These are phyloP conservation scores for Galerucella nymphaeae DNA, from an alignment of 2,888 invertebrate species.

Conservation along the genomic window DNA sequence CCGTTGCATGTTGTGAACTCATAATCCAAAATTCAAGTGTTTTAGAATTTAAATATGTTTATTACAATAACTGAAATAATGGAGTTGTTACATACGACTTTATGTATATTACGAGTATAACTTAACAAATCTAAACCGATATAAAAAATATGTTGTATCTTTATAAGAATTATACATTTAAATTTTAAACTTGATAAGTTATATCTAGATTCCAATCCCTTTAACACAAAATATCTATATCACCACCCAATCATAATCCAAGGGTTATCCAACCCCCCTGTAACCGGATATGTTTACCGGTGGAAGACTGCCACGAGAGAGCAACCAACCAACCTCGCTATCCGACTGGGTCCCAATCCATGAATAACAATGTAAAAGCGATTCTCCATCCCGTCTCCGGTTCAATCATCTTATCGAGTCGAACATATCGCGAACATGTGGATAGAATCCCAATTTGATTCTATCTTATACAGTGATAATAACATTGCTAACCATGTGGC, in stretches of 20 bases:
- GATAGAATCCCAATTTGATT: conserved; percentile 49
- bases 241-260: conserved; percentile 19
- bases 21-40: too few species aligned
- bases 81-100: too few species aligned
- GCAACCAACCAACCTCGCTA: conserved; percentile 47
- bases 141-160: too few species aligned
- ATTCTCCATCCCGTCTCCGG: conserved; percentile 37
- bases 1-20: too few species aligned
- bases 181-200: not conserved
- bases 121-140: too few species aligned
- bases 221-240: conserved; percentile 21
- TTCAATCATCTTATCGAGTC: conserved; percentile 54
- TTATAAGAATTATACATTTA: not conserved
- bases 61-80: too few species aligned
- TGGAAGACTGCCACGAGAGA: conserved; percentile 17
- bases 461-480: conserved; percentile 23
- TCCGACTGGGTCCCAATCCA: conserved; percentile 53
- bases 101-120: too few species aligned
- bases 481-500: conserved; percentile 47
- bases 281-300: conserved; percentile 56
- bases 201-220: conserved; percentile 21
- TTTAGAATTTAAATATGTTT: too few species aligned
- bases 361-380: conserved; percentile 54
- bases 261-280: conserved; percentile 43
- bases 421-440: conserved; percentile 58